Percentiles rank a stretch among this genome's conserved stretches.
These are phyloP conservation scores for Pelobates cultripes DNA, from an alignment of 2,797 vertebrate species.

Conservation along the genomic window DNA sequence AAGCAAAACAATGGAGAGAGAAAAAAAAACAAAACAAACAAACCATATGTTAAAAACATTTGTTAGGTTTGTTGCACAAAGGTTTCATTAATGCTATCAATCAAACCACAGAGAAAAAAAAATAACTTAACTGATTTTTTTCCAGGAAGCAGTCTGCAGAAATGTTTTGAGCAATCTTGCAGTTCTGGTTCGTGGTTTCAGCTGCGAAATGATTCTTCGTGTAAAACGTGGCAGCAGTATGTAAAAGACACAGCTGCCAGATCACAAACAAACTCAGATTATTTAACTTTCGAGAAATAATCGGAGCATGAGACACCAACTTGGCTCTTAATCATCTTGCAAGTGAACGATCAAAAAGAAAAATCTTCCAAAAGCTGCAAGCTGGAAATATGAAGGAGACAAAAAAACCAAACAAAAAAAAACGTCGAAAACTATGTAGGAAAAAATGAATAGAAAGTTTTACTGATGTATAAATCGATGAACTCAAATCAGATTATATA, in stretches of 20 bases:
- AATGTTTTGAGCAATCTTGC: background rate
- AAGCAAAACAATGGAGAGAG: too few species aligned
- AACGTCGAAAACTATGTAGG: too few species aligned
- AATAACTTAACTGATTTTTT: background rate
- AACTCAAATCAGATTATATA: too few species aligned
- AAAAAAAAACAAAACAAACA: too few species aligned
- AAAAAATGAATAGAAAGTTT: too few species aligned
- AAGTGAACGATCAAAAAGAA: too few species aligned
- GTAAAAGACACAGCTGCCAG: slow-evolving; percentile 2
- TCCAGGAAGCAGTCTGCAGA: background rate
- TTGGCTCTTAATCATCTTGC: background rate
- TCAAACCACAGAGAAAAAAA: background rate
- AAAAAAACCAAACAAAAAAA: too few species aligned
- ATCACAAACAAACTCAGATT: background rate
- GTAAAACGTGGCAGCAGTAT: slow-evolving; percentile 38
- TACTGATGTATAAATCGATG: too few species aligned
- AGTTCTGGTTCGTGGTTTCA: background rate
- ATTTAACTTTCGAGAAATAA: background rate
- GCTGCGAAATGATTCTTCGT: background rate
- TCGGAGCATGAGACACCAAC: background rate
- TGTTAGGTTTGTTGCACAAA: background rate
- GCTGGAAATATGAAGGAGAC: too few species aligned
- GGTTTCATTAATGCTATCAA: background rate
- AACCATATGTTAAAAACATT: background rate
- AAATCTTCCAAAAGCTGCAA: too few species aligned